A percentile compares a stretch with the other conserved stretches of the same genome.
phyloP scores from a whole-genome alignment of 2,113 vertebrate genomes.

The Chrysochloris asiatica region DNA sequence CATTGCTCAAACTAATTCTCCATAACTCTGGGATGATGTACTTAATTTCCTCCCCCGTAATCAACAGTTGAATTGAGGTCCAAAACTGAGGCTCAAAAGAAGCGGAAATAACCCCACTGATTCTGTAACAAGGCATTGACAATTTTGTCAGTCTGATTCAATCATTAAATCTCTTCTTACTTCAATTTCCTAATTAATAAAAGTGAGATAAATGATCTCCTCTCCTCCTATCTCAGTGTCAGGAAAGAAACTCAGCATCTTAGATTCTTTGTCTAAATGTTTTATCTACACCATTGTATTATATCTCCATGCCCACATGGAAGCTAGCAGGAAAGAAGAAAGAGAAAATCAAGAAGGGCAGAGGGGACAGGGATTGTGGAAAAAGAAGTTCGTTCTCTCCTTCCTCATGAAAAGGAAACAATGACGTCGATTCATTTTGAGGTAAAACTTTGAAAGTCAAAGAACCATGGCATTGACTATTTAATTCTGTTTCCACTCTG shows the following conservation, averaged over 20 bases:
- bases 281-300: slow-evolving; percentile 26
- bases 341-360: background rate
- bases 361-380: background rate
- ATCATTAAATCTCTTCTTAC: slow-evolving; percentile 21
- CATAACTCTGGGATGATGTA: background rate
- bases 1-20: background rate
- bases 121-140: background rate
- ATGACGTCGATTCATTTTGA: slow-evolving; percentile 31
- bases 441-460: slow-evolving; percentile 10
- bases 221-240: background rate
- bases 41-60: background rate
- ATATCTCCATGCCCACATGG: background rate
- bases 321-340: background rate
- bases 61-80: background rate
- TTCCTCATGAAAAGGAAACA: slow-evolving; percentile 8
- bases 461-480: background rate
- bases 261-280: slow-evolving; percentile 31
- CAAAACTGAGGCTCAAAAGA: background rate
- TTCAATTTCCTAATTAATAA: slow-evolving; percentile 38
- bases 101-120: background rate
- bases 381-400: background rate
- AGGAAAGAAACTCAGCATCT: background rate
- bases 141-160: background rate
- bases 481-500: background rate
- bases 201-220: slow-evolving; percentile 22